Conservation (phyloP, 2,888 invertebrate species). For the Pyrocoelia pectoralis region DNA sequence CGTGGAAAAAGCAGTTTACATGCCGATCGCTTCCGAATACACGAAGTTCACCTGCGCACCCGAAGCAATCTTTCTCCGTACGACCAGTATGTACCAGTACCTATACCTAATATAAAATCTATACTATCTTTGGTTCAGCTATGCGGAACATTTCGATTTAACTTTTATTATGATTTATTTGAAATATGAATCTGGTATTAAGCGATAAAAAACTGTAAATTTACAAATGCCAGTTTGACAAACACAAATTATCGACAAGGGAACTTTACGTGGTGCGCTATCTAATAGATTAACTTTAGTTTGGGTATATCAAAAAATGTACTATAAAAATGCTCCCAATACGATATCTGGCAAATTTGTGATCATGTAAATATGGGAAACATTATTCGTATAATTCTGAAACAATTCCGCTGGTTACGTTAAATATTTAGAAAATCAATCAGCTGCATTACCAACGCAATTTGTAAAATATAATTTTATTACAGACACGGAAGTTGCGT, state of each 20-base stretch:
- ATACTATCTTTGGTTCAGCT: not conserved
- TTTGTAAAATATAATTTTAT: no score
- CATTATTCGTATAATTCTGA: no score
- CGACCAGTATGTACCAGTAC: no score
- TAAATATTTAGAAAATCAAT: no score
- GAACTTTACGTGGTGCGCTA: not conserved
- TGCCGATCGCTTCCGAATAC: no score
- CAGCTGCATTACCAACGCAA: no score
- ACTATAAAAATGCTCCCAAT: not conserved
- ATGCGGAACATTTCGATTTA: not conserved
- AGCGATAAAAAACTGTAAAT: slow-evolving; percentile 22
- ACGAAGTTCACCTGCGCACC: no score
- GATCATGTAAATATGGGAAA: no score
- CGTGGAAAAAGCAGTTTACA: no score
- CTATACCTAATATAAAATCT: not conserved
- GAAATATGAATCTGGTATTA: slow-evolving; percentile 16
- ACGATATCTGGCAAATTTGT: not conserved
- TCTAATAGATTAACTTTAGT: slow-evolving; percentile 21
- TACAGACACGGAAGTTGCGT: no score
- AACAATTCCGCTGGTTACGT: no score
- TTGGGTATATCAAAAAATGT: slow-evolving; percentile 20
- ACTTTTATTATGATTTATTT: not conserved
- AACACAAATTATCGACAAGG: slow-evolving; percentile 21
- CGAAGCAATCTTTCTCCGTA: no score
- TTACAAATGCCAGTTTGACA: slow-evolving; percentile 12